Base-by-base conservation (phyloP, 2,888 invertebrate genomes). In the Oxyteleia sp. region DNA sequence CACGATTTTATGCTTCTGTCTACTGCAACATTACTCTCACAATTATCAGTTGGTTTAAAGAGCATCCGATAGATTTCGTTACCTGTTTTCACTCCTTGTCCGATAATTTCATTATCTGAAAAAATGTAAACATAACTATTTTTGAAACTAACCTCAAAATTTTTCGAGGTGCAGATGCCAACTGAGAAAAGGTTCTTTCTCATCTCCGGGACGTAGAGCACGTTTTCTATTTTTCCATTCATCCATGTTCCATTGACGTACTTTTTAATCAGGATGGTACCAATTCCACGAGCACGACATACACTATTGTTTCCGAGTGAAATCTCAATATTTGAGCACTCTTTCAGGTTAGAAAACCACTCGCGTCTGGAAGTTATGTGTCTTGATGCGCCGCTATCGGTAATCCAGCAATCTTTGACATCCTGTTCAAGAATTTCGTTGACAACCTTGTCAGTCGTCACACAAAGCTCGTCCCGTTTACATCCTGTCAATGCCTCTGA, bases 351-450 rank as follows among this genome's bases (percentile, higher is more conserved):
- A 3, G 51, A 64, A 13, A 76, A 80, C 86, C 86, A 87, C 0
- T 87, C 87, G 5, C 74, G 64, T 49, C 85, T 75, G 45, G 35
- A 83, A 11, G 86, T 84, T 0, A 88, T 86, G 29, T 89, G 88
- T n/a, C 69, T 51, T 0, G 86, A 88, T 4, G 85, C 86, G 10
- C 87, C 85, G 59, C 87, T 88, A 53, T 87, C 86, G 29, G 72
- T 64, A 11, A 87, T n/a, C 87, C 86, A 88, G 11, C 80, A 72
- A 11, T 87, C 86, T 1, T 32, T 59, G n/a, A 29, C 41, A 26
- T 85, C 79, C 20, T 11, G 23, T 11, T 29, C 10, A 2, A 32
- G 11, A 32, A 55, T 29, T n/a, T 16, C 38, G 11, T 35, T 11
- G 16, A 16, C 11, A 55, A 55, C 11, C 13, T 18, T 16, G 13